phyloP scores from a whole-genome alignment of 2,888 invertebrate species.

The Cantharis flavilabris region DNA sequence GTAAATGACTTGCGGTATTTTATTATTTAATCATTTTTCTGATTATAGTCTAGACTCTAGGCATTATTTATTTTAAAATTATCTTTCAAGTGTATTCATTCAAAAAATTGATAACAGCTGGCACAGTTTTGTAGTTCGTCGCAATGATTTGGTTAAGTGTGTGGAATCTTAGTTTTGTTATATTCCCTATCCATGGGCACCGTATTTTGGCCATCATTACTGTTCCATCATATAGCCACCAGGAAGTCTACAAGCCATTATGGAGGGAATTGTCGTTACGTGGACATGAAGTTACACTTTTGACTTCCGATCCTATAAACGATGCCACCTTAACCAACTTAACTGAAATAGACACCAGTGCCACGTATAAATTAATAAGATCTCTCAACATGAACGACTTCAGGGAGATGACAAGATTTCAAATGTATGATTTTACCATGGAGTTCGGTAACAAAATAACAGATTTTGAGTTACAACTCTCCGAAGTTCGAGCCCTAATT shows the following conservation, averaged over 20 bases:
- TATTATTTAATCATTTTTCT: no score
- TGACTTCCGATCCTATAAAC: conserved; percentile 54
- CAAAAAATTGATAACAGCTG: no score
- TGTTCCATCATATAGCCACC: conserved; percentile 58
- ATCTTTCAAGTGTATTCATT: no score
- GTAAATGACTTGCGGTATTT: no score
- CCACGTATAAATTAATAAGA: conserved; percentile 39
- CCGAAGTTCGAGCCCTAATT: conserved; percentile 44
- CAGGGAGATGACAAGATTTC: not conserved
- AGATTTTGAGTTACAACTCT: conserved; percentile 25
- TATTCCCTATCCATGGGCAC: conserved; percentile 31
- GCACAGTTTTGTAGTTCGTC: no score
- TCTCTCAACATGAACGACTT: not conserved
- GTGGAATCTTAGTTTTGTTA: not conserved
- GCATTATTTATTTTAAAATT: no score
- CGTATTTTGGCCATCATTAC: conserved; percentile 54
- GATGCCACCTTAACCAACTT: conserved; percentile 49
- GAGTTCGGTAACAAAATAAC: not conserved
- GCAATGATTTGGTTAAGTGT: not conserved
- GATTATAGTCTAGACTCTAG: no score
- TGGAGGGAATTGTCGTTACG: conserved; percentile 54
- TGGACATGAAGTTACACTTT: conserved; percentile 57
- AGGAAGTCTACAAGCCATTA: conserved; percentile 54
- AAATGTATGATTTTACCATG: not conserved
- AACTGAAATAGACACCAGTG: conserved; percentile 51